Evolutionary conservation across 2,113 vertebrate species (phyloP).

Genomic region (Tetrax tetrax): DNA sequence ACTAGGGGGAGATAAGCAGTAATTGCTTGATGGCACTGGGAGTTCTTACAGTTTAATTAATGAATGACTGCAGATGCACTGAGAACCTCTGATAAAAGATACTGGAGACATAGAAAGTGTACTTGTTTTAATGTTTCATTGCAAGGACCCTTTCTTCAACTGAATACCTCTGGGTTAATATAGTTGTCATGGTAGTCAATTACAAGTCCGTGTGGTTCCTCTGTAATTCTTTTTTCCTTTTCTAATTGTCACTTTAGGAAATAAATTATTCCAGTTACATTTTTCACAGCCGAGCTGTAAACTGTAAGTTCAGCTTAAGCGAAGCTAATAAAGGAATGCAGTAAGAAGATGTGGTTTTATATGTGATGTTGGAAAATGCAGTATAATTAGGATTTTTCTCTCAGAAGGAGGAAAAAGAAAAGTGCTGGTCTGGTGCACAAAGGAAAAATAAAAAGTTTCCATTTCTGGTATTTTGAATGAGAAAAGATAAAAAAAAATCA

Average conservation of each 20-base stretch:
- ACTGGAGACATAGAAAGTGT: background rate
- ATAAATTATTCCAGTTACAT: background rate
- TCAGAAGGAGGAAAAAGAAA: background rate
- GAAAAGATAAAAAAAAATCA: background rate
- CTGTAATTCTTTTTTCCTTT: background rate
- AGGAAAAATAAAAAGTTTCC: background rate
- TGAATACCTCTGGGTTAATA: background rate
- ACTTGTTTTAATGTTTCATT: background rate
- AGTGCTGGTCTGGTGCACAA: background rate
- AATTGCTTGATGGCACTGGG: constrained; percentile 9
- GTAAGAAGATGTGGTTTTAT: background rate
- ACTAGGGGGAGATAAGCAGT: background rate
- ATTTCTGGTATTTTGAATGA: background rate
- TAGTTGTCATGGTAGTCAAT: background rate
- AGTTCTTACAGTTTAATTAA: constrained; percentile 2
- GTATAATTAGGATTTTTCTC: background rate
- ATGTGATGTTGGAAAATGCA: background rate
- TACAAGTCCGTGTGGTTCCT: background rate
- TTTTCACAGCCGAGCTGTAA: background rate
- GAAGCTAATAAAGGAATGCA: background rate
- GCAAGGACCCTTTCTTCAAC: background rate
- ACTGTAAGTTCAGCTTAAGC: background rate
- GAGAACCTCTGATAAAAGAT: constrained; percentile 6
- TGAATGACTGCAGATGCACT: background rate
- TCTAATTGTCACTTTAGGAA: constrained; percentile 1